phyloP scores from a whole-genome alignment of 2,113 vertebrate species.

The Tauraco erythrolophus region DNA sequence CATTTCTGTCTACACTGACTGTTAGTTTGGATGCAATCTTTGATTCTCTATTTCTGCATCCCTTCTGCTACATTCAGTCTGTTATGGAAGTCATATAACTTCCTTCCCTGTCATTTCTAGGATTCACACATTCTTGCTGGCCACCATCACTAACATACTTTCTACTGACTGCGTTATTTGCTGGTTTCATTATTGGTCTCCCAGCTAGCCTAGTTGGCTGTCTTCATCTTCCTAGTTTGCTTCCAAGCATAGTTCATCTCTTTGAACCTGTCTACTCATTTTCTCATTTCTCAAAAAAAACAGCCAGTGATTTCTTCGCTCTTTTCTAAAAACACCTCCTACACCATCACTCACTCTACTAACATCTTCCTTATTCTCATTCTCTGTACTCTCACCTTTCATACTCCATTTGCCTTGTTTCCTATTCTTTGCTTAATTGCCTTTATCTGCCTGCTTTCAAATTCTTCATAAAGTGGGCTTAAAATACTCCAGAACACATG shows the following conservation, averaged over 20 bases:
- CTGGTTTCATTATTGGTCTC: background rate
- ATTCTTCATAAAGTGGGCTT: background rate
- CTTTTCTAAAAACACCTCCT: background rate
- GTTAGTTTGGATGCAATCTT: background rate
- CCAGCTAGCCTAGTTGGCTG: background rate
- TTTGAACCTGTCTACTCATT: background rate
- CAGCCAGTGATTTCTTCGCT: background rate
- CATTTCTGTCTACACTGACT: background rate
- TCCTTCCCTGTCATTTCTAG: background rate
- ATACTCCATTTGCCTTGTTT: background rate
- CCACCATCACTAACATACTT: background rate
- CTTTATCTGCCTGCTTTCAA: background rate
- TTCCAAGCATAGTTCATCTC: background rate
- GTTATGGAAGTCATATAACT: background rate
- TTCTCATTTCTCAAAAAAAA: background rate
- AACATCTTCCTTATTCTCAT: background rate
- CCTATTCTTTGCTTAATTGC: background rate
- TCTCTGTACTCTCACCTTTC: background rate
- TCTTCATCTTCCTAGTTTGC: background rate
- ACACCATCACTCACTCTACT: background rate
- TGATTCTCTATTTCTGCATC: background rate
- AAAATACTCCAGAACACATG: background rate
- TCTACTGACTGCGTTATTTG: background rate
- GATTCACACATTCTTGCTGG: background rate
- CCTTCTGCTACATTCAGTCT: background rate